These are phyloP conservation scores for Eupithecia tripunctaria DNA, from an alignment of 2,888 invertebrate species.

Conservation along the genomic window DNA sequence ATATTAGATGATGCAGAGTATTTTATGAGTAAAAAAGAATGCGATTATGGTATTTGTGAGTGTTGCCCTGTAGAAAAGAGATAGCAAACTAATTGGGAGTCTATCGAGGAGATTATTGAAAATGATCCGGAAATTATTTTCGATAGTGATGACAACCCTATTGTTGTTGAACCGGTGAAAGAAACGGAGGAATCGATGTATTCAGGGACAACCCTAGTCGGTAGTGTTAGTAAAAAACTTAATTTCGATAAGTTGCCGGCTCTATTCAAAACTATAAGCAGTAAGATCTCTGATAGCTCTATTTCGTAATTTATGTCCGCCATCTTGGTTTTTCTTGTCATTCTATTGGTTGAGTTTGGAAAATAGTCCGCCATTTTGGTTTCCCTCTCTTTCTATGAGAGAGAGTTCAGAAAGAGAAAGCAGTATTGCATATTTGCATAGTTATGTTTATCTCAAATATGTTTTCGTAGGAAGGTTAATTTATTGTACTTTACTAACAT, in stretches of 20 bases:
- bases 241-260: conserved; percentile 62
- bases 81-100: conserved; percentile 69
- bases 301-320: conserved; percentile 43
- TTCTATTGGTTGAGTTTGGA: conserved; percentile 4
- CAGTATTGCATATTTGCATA: conserved; percentile 24
- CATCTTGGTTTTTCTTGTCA: conserved; percentile 8
- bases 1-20: conserved; percentile 75
- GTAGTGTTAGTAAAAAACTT: conserved; percentile 53
- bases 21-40: conserved; percentile 74
- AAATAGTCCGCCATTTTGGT: conserved; percentile 18
- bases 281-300: conserved; percentile 59
- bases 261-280: conserved; percentile 62
- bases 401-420: not conserved
- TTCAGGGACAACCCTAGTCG: conserved; percentile 42
- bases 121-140: conserved; percentile 81
- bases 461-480: conserved; percentile 31
- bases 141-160: conserved; percentile 74
- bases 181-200: conserved; percentile 39
- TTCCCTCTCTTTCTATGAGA: conserved; percentile 17
- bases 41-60: conserved; percentile 75
- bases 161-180: conserved; percentile 64
- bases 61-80: conserved; percentile 67
- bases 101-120: conserved; percentile 78
- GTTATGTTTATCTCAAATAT: conserved; percentile 32
- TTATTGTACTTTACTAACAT: conserved; percentile 58